These are phyloP conservation scores for Pseudopleuronectes americanus DNA, from an alignment of 2,797 vertebrate genomes.

Conservation along the genomic window DNA sequence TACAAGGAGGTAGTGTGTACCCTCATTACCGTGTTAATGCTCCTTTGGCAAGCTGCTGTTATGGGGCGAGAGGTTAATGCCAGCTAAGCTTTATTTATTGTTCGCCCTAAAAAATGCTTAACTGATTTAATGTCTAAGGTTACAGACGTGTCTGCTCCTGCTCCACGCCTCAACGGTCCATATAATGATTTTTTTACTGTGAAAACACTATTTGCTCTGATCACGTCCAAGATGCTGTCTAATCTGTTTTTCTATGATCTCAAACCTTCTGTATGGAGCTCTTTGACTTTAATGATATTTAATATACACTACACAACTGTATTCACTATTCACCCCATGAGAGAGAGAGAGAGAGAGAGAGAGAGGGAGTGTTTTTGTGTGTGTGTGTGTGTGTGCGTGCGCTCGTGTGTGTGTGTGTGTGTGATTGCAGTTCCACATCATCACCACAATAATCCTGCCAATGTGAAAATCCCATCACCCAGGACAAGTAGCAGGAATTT, in stretches of 20 bases:
- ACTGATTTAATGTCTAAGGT: constrained; percentile 83
- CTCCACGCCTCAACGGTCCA: constrained; percentile 53
- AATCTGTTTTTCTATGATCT: constrained; percentile 42
- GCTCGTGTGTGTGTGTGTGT: constrained; percentile 34
- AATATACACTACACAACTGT: neutral
- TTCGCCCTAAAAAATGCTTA: constrained; percentile 82
- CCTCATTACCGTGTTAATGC: constrained; percentile 87
- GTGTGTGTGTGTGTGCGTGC: constrained; percentile 29
- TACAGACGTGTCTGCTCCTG: constrained; percentile 75
- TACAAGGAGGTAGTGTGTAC: constrained; percentile 86
- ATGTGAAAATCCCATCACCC: constrained; percentile 65
- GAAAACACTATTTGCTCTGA: constrained; percentile 61
- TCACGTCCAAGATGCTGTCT: constrained; percentile 41
- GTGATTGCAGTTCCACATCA: constrained; percentile 23
- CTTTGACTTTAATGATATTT: constrained; percentile 30
- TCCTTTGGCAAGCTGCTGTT: constrained; percentile 81
- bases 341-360: constrained; percentile 2
- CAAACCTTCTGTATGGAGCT: constrained; percentile 31
- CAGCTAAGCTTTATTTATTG: constrained; percentile 88
- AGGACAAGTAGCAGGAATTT: constrained; percentile 72
- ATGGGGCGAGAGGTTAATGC: constrained; percentile 83
- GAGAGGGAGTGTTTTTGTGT: constrained; percentile 20
- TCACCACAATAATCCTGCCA: constrained; percentile 43
- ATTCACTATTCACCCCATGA: constrained; percentile 7
- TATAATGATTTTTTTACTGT: constrained; percentile 68